Evolutionary conservation across 2,888 invertebrate genomes (phyloP), one percentile per base, ranked within the genome.

Genomic region (Periphyllus acericola): DNA sequence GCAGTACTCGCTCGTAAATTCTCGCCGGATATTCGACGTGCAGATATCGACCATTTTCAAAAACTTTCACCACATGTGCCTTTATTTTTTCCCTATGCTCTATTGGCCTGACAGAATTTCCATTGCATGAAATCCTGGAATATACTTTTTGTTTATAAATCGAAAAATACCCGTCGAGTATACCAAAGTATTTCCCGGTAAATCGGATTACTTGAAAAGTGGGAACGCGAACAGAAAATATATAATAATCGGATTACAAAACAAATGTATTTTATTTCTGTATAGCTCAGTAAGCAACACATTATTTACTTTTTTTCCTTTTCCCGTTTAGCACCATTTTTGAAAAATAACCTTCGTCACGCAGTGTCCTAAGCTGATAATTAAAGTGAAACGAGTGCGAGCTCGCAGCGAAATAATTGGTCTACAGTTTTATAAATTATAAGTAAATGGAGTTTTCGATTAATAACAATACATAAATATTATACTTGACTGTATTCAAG

Each of bases 241-340:
- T 83, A 83, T 75, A 66, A 84, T 79, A 86, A 86, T 86, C 85
- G 52, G 78, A 86, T 86, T 86, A 86, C 55, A 36, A 86, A 86
- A 79, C 71, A 71, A 86, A 86, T 36, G 85, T 79, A 85, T 85
- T 86, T 79, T 86, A 86, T 79, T 72, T 36, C 34, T 55, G 36
- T 74, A 71, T 55, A 55, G 52, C 71, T 14, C 52, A 21, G 52
- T 21, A 46, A 68, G 34, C n/a, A 66, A 40, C 83, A 76, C n/a
- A n/a, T n/a, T 75, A 83, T 74, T 55, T 83, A 40, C 36, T n/a
- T 72, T 29, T 72, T 60, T 83, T 55, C 83, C 52, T 55, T 55
- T 74, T 36, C n/a, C 36, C 36, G 40, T 74, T 83, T 74, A 71
- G 46, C 21, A 34, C 83, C 4, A 9, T 83, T 74, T 83, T 84